Conservation (phyloP, 2,888 invertebrate genomes). For the Torymus texanus region DNA sequence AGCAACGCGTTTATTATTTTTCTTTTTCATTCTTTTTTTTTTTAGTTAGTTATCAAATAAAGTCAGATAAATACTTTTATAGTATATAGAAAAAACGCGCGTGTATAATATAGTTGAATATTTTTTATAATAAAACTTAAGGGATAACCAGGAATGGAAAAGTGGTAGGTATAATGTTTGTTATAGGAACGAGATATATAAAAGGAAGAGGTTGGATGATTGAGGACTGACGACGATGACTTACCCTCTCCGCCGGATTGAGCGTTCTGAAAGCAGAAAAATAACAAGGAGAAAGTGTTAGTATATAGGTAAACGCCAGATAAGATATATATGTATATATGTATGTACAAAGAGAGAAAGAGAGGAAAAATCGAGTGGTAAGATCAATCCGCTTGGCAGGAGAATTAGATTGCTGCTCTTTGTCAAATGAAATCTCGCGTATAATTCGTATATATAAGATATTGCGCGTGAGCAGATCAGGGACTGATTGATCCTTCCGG, state of each 20-base stretch:
- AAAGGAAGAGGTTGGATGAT: too few species aligned
- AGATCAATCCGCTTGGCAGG: too few species aligned
- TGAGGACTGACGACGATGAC: background rate
- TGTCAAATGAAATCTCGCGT: too few species aligned
- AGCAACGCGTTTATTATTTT: slow-evolving; percentile 4
- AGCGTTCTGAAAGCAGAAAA: slow-evolving; percentile 42
- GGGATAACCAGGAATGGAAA: background rate
- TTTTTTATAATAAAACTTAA: background rate
- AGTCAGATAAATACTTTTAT: too few species aligned
- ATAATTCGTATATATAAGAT: too few species aligned
- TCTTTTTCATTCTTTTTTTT: slow-evolving; percentile 26
- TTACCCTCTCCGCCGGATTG: slow-evolving; percentile 50
- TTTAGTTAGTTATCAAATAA: slow-evolving; percentile 8
- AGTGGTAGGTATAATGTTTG: too few species aligned
- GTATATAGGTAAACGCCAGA: background rate
- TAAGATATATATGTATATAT: background rate
- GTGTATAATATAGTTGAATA: background rate
- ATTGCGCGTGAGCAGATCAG: too few species aligned
- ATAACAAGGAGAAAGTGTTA: background rate
- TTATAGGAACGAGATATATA: too few species aligned
- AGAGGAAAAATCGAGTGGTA: background rate
- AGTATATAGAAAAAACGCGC: background rate
- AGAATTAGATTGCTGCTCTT: too few species aligned
- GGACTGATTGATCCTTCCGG: too few species aligned
- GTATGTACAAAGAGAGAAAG: background rate